Conservation (phyloP, 2,797 vertebrate genomes). For the Onychomys torridus region DNA sequence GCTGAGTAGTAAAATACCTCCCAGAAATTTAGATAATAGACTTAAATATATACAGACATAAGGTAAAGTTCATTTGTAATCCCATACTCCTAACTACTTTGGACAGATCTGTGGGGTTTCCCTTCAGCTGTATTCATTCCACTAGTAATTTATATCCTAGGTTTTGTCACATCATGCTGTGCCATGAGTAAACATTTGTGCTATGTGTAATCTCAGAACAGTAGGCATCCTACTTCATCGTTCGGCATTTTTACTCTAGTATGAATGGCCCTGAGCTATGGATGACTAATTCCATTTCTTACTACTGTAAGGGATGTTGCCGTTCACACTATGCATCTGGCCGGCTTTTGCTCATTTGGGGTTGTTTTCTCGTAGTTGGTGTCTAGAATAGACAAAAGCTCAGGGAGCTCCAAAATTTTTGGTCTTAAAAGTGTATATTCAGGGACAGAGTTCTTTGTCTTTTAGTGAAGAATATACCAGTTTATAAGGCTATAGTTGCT, state of each 20-base stretch:
- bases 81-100: neutral
- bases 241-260: neutral
- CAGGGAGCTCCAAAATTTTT: neutral
- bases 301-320: neutral
- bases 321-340: neutral
- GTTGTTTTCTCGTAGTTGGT: neutral
- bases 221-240: neutral
- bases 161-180: neutral
- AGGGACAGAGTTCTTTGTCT: slow-evolving; percentile 13
- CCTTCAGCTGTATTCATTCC: neutral
- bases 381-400: neutral
- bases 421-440: neutral
- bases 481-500: slow-evolving; percentile 44
- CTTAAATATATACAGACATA: neutral
- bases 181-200: neutral
- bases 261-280: neutral
- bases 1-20: slow-evolving; percentile 1
- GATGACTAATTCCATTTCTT: slow-evolving; percentile 1
- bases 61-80: neutral
- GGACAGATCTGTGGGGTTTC: neutral
- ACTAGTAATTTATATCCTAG: neutral
- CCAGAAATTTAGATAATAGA: neutral
- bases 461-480: neutral
- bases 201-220: neutral
- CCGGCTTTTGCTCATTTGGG: neutral